These are phyloP conservation scores for Pseudorhombus dupliciocellatus DNA, from an alignment of 2,113 vertebrate species.

Conservation along the genomic window DNA sequence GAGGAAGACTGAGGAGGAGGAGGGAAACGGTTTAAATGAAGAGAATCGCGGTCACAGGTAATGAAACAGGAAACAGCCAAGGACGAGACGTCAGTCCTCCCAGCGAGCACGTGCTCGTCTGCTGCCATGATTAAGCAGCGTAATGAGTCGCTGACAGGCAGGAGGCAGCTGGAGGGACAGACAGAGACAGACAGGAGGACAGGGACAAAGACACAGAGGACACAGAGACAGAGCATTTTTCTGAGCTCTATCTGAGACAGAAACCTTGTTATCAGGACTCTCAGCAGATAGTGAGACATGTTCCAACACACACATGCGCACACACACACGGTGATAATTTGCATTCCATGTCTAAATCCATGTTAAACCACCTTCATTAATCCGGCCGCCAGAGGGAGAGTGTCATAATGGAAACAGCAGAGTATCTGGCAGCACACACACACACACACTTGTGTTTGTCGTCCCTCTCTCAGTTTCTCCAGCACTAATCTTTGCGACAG, in stretches of 20 bases:
- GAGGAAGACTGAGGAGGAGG: background rate
- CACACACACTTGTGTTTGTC: background rate
- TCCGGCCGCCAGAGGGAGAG: constrained; percentile 26
- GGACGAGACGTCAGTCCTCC: too few species aligned
- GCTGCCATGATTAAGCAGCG: too few species aligned
- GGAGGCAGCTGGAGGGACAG: too few species aligned
- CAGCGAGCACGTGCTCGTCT: too few species aligned
- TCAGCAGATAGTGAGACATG: background rate
- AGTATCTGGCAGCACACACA: constrained; percentile 5
- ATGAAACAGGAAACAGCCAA: too few species aligned
- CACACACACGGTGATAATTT: background rate
- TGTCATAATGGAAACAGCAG: constrained; percentile 32
- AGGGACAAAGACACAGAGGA: too few species aligned
- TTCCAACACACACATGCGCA: background rate
- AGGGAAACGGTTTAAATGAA: too few species aligned
- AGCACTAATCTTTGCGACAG: constrained; percentile 53
- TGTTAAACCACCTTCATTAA: constrained; percentile 42
- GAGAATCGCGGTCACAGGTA: too few species aligned
- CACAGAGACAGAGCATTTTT: too few species aligned
- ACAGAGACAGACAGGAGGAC: too few species aligned
- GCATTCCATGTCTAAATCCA: constrained; percentile 28
- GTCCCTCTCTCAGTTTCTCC: background rate
- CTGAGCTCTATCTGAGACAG: too few species aligned
- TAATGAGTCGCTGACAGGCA: too few species aligned
- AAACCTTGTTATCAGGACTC: background rate